Base-by-base conservation (phyloP, 1,140 invertebrate genomes). In the Eciton burchellii region DNA sequence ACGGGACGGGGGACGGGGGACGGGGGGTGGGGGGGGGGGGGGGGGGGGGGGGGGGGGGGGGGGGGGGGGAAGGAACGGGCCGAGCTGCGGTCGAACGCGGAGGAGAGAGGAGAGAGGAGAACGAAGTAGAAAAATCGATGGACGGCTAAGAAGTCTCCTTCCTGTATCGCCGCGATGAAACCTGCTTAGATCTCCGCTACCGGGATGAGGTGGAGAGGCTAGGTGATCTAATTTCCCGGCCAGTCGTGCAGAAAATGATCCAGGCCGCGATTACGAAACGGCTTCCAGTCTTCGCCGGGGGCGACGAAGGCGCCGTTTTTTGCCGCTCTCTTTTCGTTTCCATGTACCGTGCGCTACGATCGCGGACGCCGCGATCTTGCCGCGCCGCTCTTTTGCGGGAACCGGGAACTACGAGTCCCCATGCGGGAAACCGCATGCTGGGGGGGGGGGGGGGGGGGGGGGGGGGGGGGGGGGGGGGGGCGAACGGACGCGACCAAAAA, bases 231-330 rank as follows among this genome's bases (percentile, higher is more conserved):
- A 94, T 94, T 94, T 93, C 92, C 90, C 91, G 91, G 74, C 91
- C 93, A 93, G 92, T 94, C 93, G 93, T 94, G 93, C 93, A 94
- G 93, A 94, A 94, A 94, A 94, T 94, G 91, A 94, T 94, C 92
- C 89, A 87, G 84, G 89, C 89, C 88, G 90, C 91, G 92, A 94
- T 94, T 94, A 93, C 92, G 92, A 93, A 94, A 93, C 91, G 90
- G 92, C 93, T 93, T 93, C 93, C 91, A 94, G 92, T 93, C 92
- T 93, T 92, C 89, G 92, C 91, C 90, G 90, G 89, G 89, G 87
- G 89, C 89, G 91, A 84, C 86, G 68, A 66, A 88, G 88, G 85
- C 85, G 79, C 72, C 88, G 85, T 91, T 90, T 89, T n/a, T 90
- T 91, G 85, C 86, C 89, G 86, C 84, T 90, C 88, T 83, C 81